Conservation (phyloP, 2,888 invertebrate genomes). For the Chorisops tibialis region DNA sequence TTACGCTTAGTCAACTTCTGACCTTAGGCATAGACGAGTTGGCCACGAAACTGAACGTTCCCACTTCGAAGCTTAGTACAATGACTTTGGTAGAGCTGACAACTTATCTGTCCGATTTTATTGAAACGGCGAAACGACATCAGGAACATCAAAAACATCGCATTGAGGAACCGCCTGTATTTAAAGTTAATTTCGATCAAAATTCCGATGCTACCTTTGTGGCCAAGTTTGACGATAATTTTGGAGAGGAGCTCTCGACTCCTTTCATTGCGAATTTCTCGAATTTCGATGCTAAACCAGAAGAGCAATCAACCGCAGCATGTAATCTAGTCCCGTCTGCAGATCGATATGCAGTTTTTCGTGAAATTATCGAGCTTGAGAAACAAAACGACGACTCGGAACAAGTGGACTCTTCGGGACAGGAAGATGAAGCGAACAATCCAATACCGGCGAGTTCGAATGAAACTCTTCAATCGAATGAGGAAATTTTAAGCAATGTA, state of each 20-base stretch:
- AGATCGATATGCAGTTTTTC: constrained; percentile 83
- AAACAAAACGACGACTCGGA: constrained; percentile 53
- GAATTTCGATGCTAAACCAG: constrained; percentile 53
- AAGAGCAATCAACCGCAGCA: constrained; percentile 21
- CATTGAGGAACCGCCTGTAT: constrained; percentile 47
- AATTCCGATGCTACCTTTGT: constrained; percentile 49
- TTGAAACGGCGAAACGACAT: constrained; percentile 50
- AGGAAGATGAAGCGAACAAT: constrained; percentile 45
- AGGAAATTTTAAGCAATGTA: constrained; percentile 28
- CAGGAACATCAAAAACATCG: constrained; percentile 30
- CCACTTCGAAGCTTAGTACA: constrained; percentile 72
- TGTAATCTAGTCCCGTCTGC: constrained; percentile 55
- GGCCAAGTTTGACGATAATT: constrained; percentile 66
- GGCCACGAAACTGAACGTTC: constrained; percentile 71
- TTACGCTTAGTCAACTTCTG: constrained; percentile 77
- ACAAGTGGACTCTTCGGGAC: not conserved
- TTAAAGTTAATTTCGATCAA: constrained; percentile 50
- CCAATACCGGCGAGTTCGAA: not conserved
- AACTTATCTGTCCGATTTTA: constrained; percentile 66
- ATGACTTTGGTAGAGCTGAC: constrained; percentile 86
- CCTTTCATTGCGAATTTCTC: constrained; percentile 68
- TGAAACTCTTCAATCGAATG: not conserved
- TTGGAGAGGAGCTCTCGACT: constrained; percentile 52
- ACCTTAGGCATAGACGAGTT: constrained; percentile 78
- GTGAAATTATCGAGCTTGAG: constrained; percentile 79